Conservation (phyloP, 2,113 vertebrate species). For the Porphyrio hochstetteri region DNA sequence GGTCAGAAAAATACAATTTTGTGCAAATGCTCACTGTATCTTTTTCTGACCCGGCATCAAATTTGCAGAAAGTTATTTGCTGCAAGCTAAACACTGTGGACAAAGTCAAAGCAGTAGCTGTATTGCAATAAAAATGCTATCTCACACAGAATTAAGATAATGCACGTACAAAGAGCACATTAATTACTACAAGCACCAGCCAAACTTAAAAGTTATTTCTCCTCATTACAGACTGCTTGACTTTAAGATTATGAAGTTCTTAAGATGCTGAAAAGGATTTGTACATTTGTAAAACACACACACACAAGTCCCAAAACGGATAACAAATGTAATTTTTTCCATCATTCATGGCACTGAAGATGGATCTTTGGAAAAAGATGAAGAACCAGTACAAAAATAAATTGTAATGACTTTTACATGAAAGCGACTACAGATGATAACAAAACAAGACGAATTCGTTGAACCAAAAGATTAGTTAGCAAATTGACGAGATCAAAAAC, state of each 20-base stretch:
- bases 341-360: background rate
- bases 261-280: background rate
- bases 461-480: background rate
- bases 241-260: background rate
- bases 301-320: background rate
- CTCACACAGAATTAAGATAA: background rate
- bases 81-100: background rate
- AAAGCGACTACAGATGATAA: background rate
- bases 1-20: background rate
- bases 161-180: background rate
- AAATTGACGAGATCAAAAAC: slow-evolving; percentile 39
- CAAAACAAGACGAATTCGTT: slow-evolving; percentile 12
- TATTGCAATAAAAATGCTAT: background rate
- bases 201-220: background rate
- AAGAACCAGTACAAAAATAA: background rate
- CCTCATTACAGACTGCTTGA: background rate
- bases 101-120: background rate
- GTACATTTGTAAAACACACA: background rate
- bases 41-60: background rate
- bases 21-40: background rate
- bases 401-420: background rate
- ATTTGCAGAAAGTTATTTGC: background rate
- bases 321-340: background rate
- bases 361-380: background rate
- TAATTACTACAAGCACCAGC: background rate